Conservation (phyloP, 2,113 vertebrate genomes). For the Macquaria ambigua region DNA sequence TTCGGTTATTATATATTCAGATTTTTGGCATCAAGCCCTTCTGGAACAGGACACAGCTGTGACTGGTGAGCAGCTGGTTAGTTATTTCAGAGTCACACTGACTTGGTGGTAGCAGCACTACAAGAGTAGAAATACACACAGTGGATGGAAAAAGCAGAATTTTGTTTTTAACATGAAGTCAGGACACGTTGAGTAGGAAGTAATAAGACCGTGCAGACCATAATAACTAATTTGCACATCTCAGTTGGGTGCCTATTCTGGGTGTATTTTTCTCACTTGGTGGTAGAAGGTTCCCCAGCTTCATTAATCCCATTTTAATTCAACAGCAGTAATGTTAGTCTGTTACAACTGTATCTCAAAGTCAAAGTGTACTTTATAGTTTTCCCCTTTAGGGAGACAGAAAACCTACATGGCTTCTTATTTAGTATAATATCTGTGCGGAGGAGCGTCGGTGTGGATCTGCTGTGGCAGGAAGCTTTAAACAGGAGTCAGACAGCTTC, state of each 20-base stretch:
- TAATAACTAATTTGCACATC: conserved; percentile 5
- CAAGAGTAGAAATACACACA: not conserved
- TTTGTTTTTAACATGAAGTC: no score
- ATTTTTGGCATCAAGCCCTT: not conserved
- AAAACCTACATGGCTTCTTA: no score
- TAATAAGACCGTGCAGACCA: not conserved
- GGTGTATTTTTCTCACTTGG: not conserved
- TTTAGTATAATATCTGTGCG: not conserved
- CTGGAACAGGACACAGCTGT: not conserved
- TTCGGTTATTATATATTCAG: not conserved
- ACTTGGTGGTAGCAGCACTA: not conserved
- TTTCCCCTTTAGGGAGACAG: not conserved
- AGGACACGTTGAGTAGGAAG: not conserved
- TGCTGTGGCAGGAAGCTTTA: not conserved
- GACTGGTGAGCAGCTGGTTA: not conserved
- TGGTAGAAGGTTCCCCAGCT: not conserved
- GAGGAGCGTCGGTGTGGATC: not conserved
- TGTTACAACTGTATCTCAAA: not conserved
- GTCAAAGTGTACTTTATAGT: not conserved
- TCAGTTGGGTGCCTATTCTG: conserved; percentile 5
- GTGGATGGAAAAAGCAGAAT: not conserved
- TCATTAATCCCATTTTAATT: not conserved
- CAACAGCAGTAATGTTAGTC: not conserved
- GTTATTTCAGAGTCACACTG: not conserved
- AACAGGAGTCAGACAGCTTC: not conserved